These are phyloP conservation scores for Caradrina kadenii DNA, from an alignment of 2,888 invertebrate genomes.

Conservation along the genomic window DNA sequence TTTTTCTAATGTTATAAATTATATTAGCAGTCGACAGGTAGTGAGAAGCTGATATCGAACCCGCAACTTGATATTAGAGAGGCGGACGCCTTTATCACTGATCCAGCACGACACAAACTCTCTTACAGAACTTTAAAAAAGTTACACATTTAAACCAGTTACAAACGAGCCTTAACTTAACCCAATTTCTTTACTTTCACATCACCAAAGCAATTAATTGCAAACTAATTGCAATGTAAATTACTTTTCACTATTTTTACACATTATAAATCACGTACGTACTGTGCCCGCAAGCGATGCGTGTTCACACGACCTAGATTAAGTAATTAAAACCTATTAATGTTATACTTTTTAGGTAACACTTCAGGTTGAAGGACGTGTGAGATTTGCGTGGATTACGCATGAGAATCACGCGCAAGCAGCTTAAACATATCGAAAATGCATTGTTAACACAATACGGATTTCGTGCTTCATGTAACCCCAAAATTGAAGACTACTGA, in stretches of 20 bases:
- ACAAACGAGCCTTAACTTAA: not conserved
- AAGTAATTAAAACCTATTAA: slow-evolving; percentile 22
- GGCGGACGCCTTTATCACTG: too few species aligned
- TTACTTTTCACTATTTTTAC: slow-evolving; percentile 29
- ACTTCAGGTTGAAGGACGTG: not conserved
- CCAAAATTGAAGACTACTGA: too few species aligned
- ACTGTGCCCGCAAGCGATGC: slow-evolving; percentile 13
- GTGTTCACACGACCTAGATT: slow-evolving; percentile 35
- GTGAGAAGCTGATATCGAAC: too few species aligned
- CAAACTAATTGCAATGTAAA: slow-evolving; percentile 26
- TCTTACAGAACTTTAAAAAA: not conserved
- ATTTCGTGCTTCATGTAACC: too few species aligned
- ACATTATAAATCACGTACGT: slow-evolving; percentile 25
- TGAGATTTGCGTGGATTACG: not conserved
- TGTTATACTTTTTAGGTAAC: not conserved
- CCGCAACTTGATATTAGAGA: too few species aligned
- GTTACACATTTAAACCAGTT: not conserved
- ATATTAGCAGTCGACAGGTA: too few species aligned
- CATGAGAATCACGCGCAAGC: not conserved
- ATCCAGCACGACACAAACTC: not conserved
- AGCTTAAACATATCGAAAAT: too few species aligned
- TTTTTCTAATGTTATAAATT: too few species aligned
- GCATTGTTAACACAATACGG: too few species aligned
- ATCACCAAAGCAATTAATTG: slow-evolving; percentile 24
- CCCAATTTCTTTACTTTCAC: not conserved